Evolutionary conservation across 2,888 invertebrate genomes (phyloP).

Genomic region (Heliothis peltigera): DNA sequence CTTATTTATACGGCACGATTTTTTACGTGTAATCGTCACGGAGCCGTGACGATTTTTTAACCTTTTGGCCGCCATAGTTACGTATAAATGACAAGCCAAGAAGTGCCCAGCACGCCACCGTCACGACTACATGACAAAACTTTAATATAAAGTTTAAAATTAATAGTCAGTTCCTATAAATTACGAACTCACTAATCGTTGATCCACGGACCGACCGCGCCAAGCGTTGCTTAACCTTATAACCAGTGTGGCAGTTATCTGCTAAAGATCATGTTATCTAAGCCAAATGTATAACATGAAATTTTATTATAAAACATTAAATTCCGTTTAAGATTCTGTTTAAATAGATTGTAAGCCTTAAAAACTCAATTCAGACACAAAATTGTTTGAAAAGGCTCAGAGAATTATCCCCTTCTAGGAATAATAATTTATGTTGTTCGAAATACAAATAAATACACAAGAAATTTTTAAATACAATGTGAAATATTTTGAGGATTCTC

Average conservation of each 20-base stretch:
- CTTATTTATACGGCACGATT: slow-evolving; percentile 36
- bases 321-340: slow-evolving; percentile 25
- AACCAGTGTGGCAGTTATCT: too few species aligned
- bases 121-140: too few species aligned
- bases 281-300: neutral
- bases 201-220: too few species aligned
- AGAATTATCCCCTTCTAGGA: slow-evolving; percentile 13
- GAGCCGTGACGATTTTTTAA: too few species aligned
- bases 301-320: slow-evolving; percentile 5
- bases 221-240: too few species aligned
- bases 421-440: slow-evolving; percentile 20
- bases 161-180: too few species aligned
- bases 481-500: neutral
- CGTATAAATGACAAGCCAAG: too few species aligned
- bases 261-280: too few species aligned
- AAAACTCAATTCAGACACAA: slow-evolving; percentile 11
- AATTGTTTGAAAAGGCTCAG: slow-evolving; percentile 27
- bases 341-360: slow-evolving; percentile 23
- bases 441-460: slow-evolving; percentile 32
- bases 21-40: neutral
- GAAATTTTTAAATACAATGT: slow-evolving; percentile 10
- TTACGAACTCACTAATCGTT: too few species aligned
- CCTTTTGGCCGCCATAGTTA: too few species aligned
- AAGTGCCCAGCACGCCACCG: too few species aligned
- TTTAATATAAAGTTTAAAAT: too few species aligned